Percentiles rank a stretch among this genome's conserved stretches.
These are phyloP conservation scores for Darevskia mixta DNA, from an alignment of 2,797 vertebrate species.

Conservation along the genomic window DNA sequence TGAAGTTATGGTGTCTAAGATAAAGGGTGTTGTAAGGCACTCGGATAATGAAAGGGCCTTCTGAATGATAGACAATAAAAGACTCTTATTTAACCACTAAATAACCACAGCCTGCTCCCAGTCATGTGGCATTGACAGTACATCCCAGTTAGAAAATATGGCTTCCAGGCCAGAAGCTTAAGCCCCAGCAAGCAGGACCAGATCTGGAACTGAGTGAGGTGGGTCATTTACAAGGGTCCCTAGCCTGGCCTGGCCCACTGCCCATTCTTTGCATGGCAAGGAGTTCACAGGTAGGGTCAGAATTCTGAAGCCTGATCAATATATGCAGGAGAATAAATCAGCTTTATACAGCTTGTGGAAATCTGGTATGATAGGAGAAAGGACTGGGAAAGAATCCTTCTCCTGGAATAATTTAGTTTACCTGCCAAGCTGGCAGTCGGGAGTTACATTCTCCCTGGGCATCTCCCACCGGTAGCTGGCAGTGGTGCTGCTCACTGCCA, in stretches of 20 bases:
- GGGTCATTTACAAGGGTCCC: background rate
- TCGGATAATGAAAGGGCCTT: background rate
- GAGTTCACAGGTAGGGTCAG: too few species aligned
- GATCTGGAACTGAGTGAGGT: background rate
- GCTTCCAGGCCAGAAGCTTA: background rate
- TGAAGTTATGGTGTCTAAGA: background rate
- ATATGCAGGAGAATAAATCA: too few species aligned
- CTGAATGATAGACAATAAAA: background rate
- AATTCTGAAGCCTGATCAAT: background rate
- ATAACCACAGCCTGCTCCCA: background rate
- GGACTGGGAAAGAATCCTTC: background rate
- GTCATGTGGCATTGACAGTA: background rate
- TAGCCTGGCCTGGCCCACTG: background rate
- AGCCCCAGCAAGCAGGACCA: background rate
- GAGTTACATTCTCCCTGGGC: background rate
- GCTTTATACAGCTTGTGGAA: background rate
- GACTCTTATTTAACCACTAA: background rate
- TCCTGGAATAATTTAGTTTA: background rate
- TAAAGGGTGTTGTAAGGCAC: background rate
- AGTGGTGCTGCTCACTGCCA: background rate
- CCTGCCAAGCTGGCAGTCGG: background rate
- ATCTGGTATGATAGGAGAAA: background rate
- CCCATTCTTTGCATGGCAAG: background rate
- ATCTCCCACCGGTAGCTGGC: background rate
- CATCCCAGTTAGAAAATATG: background rate